These are phyloP conservation scores for Parauchenoglanis punctatus DNA, from an alignment of 2,797 vertebrate genomes.

Conservation along the genomic window DNA sequence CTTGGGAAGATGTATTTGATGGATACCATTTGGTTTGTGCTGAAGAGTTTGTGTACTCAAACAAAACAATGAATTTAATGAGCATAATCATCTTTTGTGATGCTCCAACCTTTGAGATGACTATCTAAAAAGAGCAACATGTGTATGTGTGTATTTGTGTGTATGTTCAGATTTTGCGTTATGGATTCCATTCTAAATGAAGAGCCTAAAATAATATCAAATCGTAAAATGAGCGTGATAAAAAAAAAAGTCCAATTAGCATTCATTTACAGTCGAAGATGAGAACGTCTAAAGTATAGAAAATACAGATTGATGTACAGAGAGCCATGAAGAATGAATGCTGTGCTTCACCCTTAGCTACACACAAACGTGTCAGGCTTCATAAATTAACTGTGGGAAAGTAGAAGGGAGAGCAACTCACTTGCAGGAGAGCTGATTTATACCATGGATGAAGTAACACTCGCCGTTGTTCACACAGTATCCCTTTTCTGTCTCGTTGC, in stretches of 20 bases:
- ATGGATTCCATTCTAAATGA: neutral
- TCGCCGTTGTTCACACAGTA: slow-evolving; percentile 96
- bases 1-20: slow-evolving; percentile 37
- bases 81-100: neutral
- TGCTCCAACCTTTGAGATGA: neutral
- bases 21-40: slow-evolving; percentile 46
- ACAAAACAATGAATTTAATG: slow-evolving; percentile 10
- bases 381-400: slow-evolving; percentile 41
- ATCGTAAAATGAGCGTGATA: neutral
- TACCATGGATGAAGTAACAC: slow-evolving; percentile 96
- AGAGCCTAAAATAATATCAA: neutral
- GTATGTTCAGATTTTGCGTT: neutral
- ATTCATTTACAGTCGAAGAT: neutral
- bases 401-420: slow-evolving; percentile 68
- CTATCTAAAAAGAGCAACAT: slow-evolving; percentile 1
- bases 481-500: slow-evolving; percentile 94
- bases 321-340: neutral
- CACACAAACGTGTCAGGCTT: neutral
- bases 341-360: neutral
- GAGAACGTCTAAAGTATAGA: neutral
- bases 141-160: neutral
- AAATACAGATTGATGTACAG: neutral
- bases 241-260: neutral
- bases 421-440: slow-evolving; percentile 97
- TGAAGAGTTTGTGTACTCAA: slow-evolving; percentile 35